A percentile compares a stretch with the other conserved stretches of the same genome.
Evolutionary conservation across 2,888 invertebrate species (phyloP).

Genomic region (Phytoseiulus persimilis): DNA sequence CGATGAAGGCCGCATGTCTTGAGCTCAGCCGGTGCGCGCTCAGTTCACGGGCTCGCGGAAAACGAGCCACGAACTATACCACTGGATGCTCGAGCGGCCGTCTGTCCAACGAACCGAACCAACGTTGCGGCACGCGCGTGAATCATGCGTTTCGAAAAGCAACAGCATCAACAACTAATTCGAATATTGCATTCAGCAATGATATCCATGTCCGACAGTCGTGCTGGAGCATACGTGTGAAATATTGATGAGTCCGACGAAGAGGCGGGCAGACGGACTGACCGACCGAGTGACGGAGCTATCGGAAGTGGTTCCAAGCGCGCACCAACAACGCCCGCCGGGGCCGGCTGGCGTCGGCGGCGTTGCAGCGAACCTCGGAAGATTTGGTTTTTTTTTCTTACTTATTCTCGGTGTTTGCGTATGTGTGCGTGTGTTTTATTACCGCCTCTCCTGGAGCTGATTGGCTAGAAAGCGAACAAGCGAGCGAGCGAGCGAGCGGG

Average conservation of each 20-base stretch:
- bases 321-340: background rate
- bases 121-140: background rate
- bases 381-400: background rate
- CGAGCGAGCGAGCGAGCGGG: background rate
- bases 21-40: too few relatives aligned
- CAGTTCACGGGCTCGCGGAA: too few relatives aligned
- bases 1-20: too few relatives aligned
- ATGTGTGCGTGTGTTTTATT: background rate
- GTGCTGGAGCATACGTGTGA: background rate
- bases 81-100: background rate
- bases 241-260: background rate
- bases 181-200: background rate
- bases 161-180: background rate
- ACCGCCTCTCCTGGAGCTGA: background rate
- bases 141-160: background rate
- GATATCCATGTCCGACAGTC: background rate
- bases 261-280: background rate
- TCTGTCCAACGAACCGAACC: background rate
- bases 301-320: background rate
- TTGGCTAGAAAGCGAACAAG: background rate
- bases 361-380: background rate
- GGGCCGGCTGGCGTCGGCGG: background rate
- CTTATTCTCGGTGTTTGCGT: background rate
- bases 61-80: too few relatives aligned
- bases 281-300: background rate